phyloP scores from a whole-genome alignment of 2,888 invertebrate species.

The Eristalinus aeneus region DNA sequence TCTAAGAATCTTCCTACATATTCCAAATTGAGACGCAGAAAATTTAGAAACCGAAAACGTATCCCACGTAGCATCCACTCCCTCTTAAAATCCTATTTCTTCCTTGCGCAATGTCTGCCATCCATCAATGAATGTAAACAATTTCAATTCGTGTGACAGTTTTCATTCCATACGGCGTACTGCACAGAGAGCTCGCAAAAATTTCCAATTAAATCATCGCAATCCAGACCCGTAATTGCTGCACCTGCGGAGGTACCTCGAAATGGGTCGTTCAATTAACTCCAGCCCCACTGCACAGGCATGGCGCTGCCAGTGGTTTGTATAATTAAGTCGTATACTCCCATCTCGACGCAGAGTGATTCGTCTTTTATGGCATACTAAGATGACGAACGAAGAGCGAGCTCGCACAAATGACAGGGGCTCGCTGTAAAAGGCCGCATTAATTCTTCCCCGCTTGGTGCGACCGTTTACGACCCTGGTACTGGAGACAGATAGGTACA shows the following conservation, averaged over 20 bases:
- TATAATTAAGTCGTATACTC: constrained; percentile 41
- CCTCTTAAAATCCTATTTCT: neutral
- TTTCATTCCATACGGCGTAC: neutral
- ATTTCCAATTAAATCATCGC: constrained; percentile 29
- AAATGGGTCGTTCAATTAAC: constrained; percentile 47
- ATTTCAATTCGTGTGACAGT: neutral
- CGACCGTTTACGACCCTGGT: constrained; percentile 44
- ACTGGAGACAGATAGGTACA: constrained; percentile 30
- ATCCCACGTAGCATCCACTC: neutral
- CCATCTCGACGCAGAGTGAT: constrained; percentile 13
- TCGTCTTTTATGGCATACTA: constrained; percentile 51
- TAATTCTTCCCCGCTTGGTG: neutral
- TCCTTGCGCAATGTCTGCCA: neutral
- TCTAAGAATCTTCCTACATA: too few species aligned
- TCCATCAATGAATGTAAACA: neutral
- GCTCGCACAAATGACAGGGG: too few species aligned
- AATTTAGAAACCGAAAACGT: neutral
- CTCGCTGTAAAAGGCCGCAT: constrained; percentile 43
- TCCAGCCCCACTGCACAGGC: constrained; percentile 18
- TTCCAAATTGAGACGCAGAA: too few species aligned
- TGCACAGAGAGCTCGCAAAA: neutral
- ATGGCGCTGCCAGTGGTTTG: neutral
- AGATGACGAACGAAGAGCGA: constrained; percentile 12
- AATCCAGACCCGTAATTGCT: neutral
- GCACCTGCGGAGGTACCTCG: neutral